Percentiles rank a stretch among this genome's conserved stretches.
phyloP scores from a whole-genome alignment of 2,888 invertebrate genomes.

The Strigamia crassipes region DNA sequence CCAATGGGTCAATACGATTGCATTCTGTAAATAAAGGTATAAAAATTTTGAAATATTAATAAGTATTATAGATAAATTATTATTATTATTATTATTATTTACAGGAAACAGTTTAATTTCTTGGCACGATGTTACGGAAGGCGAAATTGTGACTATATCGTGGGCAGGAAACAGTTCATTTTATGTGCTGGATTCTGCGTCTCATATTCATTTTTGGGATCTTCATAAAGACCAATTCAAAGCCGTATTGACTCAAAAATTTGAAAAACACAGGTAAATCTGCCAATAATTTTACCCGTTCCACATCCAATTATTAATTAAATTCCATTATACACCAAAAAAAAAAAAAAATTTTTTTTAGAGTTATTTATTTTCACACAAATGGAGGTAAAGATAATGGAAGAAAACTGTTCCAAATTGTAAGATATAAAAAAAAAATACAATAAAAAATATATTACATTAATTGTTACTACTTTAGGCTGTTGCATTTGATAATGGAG shows the following conservation, averaged over 20 bases:
- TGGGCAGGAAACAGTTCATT: not conserved
- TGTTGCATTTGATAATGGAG: not conserved
- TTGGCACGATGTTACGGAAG: not conserved
- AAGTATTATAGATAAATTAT: not conserved
- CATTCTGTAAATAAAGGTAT: conserved; percentile 17
- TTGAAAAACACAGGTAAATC: too few relatives aligned
- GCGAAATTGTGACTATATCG: not conserved
- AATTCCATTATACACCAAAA: not conserved
- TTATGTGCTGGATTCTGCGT: not conserved
- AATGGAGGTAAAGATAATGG: not conserved
- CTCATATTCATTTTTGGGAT: conserved; percentile 29
- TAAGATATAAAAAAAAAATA: not conserved
- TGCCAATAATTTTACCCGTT: too few relatives aligned
- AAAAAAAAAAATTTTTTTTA: not conserved
- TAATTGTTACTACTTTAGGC: not conserved
- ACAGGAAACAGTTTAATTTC: not conserved
- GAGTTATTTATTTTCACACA: not conserved
- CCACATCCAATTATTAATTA: too few relatives aligned
- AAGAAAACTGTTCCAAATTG: not conserved
- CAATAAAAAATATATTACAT: not conserved
- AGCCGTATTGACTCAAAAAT: not conserved
- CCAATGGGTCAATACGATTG: not conserved
- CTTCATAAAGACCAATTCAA: not conserved
- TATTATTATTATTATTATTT: too few relatives aligned
- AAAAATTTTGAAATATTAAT: not conserved